Base-by-base conservation (phyloP, 1,140 invertebrate genomes). In the Eufriesea mexicana region DNA sequence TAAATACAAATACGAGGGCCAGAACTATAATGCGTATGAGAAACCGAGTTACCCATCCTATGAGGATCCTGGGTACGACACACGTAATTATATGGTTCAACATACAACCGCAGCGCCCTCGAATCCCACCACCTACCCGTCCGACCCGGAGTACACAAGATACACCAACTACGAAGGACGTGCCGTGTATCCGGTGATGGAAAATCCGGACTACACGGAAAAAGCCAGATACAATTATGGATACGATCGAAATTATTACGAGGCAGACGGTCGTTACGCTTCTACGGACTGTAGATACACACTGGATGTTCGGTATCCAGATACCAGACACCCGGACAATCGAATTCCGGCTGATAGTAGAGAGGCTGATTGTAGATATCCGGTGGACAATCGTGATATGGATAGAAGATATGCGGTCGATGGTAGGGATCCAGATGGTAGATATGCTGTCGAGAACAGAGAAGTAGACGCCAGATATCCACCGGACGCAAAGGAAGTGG, bases 1-100 rank as follows among this genome's bases (percentile, higher is more conserved):
- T 74, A 94, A 93, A 67, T 94, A 93, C 89, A 93, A 93, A 79
- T 93, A 94, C 84, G 91, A 91, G 25, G 74, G 84, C 7, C 90
- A 91, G 61, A 76, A 82, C 16, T 89, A 88, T 72, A 90, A 88
- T 57, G 68, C 87, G 49, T 92, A 93, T 55, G 90, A 92, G 68
- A 93, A 93, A 61, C 74, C 86, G 35, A 84, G 68, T 64, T 86
- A 89, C 54, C 81, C 85, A 16, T 49, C 80, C 1, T 91, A 92
- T 73, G 91, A 91, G 47, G 89, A 90, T 28, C 74, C 86, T 45
- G 79, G 86, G 42, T 93, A 93, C 71, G 92, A 93, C 68, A 67
- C 90, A 6, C 86, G 92, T 57, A 85, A 85, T 70, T 92, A 90
- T 25, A 86, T 91, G 85, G 83, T 72, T 9, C 83, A 89, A 2